Percentiles rank a stretch among this genome's conserved stretches.
Conservation (phyloP, 2,888 invertebrate species). For the Iselma pallidipennis region DNA sequence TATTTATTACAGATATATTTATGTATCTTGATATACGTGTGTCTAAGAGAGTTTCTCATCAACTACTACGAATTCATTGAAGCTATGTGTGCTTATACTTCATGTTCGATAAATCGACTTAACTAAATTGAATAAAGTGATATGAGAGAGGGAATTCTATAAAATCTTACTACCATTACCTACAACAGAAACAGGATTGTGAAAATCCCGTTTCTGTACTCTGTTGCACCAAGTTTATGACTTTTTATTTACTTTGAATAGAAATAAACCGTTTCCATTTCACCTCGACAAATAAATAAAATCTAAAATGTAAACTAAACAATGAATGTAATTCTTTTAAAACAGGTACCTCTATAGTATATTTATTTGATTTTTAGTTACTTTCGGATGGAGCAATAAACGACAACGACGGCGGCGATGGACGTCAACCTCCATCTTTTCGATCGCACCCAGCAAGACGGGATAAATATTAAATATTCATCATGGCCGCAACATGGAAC, state of each 20-base stretch:
- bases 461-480: constrained; percentile 51
- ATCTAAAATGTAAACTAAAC: too few relatives aligned
- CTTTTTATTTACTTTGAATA: constrained; percentile 22
- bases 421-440: constrained; percentile 8
- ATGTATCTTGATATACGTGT: too few relatives aligned
- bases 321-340: too few relatives aligned
- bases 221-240: constrained; percentile 34
- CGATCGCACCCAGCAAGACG: constrained; percentile 17
- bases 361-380: not conserved
- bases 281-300: not conserved
- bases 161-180: constrained; percentile 37
- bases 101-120: constrained; percentile 27
- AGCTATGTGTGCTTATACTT: constrained; percentile 22
- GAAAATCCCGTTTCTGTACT: constrained; percentile 32
- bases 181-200: constrained; percentile 36
- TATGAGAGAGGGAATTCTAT: constrained; percentile 37
- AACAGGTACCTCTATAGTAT: too few relatives aligned
- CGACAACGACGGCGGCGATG: constrained; percentile 13
- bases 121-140: constrained; percentile 30
- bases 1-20: too few relatives aligned
- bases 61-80: constrained; percentile 17
- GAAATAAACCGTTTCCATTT: not conserved
- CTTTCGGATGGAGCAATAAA: constrained; percentile 23
- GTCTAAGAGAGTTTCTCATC: not conserved
- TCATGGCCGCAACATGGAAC: constrained; percentile 46